These are phyloP conservation scores for Apodemia zela DNA, from an alignment of 2,888 invertebrate species.

Conservation along the genomic window DNA sequence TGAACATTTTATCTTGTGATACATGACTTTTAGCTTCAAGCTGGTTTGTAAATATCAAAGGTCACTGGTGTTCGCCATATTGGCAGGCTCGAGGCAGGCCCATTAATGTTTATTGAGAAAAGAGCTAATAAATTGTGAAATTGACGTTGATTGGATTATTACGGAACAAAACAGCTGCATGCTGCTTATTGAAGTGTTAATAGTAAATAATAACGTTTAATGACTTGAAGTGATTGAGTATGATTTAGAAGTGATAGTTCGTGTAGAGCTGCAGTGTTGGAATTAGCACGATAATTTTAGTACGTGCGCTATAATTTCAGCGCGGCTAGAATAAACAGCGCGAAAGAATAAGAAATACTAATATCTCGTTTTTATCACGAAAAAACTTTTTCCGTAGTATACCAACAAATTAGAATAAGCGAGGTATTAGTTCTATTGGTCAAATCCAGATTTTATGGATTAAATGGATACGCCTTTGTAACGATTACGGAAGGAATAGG, in stretches of 20 bases:
- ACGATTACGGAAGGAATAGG: too few species aligned
- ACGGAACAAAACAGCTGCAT: conserved; percentile 11
- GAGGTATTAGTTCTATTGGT: too few species aligned
- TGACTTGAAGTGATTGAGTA: conserved; percentile 6
- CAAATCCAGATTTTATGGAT: too few species aligned
- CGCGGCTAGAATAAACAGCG: too few species aligned
- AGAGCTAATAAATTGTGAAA: conserved; percentile 10
- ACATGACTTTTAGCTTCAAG: not conserved
- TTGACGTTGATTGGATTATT: conserved; percentile 9
- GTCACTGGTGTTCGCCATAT: not conserved
- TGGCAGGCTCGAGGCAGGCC: conserved; percentile 1
- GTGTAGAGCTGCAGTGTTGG: not conserved
- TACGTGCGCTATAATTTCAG: not conserved
- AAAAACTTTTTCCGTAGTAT: too few species aligned
- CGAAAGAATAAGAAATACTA: too few species aligned
- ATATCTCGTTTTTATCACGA: too few species aligned
- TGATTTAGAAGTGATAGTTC: conserved; percentile 10
- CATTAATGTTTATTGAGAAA: conserved; percentile 4
- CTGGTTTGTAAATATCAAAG: not conserved
- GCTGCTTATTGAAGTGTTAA: not conserved
- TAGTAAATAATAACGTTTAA: conserved; percentile 3
- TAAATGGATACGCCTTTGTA: too few species aligned
- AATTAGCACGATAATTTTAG: not conserved
- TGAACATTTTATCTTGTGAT: conserved; percentile 36
- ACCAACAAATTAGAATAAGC: too few species aligned